Percentiles rank a stretch among this genome's conserved stretches.
phyloP scores from a whole-genome alignment of 92 coral and sea anemone genomes.

The Scolanthus callimorphus region DNA sequence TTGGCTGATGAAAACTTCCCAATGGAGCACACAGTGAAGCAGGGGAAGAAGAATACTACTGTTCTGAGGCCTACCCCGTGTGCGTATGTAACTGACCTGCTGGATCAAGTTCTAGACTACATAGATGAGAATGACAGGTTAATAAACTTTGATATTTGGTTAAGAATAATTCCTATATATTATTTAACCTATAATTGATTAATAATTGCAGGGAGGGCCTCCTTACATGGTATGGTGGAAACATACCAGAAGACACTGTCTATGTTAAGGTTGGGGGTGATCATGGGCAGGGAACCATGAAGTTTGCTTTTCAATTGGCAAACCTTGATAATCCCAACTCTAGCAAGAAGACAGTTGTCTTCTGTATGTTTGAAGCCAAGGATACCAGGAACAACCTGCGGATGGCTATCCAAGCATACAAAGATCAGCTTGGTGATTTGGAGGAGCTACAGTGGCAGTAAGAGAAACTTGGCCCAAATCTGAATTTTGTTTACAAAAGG shows the following conservation, averaged over 20 bases:
- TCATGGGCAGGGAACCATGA: slow-evolving; percentile 22
- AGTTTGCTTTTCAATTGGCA: slow-evolving; percentile 15
- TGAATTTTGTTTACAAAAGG: neutral
- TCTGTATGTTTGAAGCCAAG: slow-evolving; percentile 12
- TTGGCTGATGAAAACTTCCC: slow-evolving; percentile 1
- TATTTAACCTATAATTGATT: neutral
- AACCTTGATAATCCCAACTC: slow-evolving; percentile 30
- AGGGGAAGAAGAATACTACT: slow-evolving; percentile 3
- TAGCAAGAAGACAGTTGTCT: slow-evolving; percentile 23
- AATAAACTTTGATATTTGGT: neutral
- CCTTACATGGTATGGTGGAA: slow-evolving; percentile 20
- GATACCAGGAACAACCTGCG: slow-evolving; percentile 24
- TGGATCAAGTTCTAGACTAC: slow-evolving; percentile 3
- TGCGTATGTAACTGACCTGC: slow-evolving; percentile 7
- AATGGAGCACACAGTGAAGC: slow-evolving; percentile 6
- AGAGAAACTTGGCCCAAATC: neutral
- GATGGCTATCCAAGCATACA: neutral
- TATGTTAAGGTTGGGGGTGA: slow-evolving; percentile 30
- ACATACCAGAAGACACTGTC: slow-evolving; percentile 19
- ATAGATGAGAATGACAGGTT: slow-evolving; percentile 7
- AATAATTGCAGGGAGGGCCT: neutral
- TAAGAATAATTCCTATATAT: neutral
- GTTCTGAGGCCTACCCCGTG: slow-evolving; percentile 12
- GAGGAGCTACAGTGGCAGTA: slow-evolving; percentile 3
- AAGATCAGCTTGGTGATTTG: slow-evolving; percentile 3